phyloP scores from a whole-genome alignment of 37 sponge, comb jelly and placozoan species.

The Beroe ovata region DNA sequence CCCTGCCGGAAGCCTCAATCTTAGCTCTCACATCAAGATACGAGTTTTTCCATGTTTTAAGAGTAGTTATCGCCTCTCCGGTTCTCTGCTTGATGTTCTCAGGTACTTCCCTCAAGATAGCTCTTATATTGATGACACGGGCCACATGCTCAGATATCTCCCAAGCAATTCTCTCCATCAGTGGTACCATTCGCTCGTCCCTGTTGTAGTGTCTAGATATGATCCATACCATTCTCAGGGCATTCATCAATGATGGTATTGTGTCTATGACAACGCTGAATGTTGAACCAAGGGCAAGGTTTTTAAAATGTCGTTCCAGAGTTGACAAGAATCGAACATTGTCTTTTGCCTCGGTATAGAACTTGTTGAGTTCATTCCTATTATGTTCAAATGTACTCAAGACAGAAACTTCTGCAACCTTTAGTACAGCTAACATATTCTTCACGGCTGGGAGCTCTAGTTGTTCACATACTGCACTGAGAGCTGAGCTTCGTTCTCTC shows the following conservation, averaged over 20 bases:
- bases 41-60: constrained; percentile 88
- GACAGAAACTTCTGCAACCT: constrained; percentile 71
- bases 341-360: constrained; percentile 95
- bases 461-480: constrained; percentile 91
- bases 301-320: constrained; percentile 98
- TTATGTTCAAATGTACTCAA: constrained; percentile 86
- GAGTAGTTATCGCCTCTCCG: constrained; percentile 75
- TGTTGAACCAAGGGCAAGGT: constrained; percentile 88
- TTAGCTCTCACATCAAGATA: constrained; percentile 95
- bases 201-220: constrained; percentile 98
- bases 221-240: constrained; percentile 99
- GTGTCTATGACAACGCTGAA: constrained; percentile 86
- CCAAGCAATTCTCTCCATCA: constrained; percentile 97
- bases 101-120: constrained; percentile 76
- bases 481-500: constrained; percentile 86
- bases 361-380: constrained; percentile 82
- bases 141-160: constrained; percentile 88
- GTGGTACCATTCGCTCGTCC: constrained; percentile 97
- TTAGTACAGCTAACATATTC: constrained; percentile 75
- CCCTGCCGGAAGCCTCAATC: constrained; percentile 97
- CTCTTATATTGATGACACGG: constrained; percentile 81
- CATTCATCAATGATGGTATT: constrained; percentile 94
- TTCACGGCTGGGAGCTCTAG: constrained; percentile 76
- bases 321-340: constrained; percentile 97
- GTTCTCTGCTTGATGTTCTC: constrained; percentile 78